Evolutionary conservation across 2,113 vertebrate species (phyloP).

Genomic region (Ardeotis arabs): DNA sequence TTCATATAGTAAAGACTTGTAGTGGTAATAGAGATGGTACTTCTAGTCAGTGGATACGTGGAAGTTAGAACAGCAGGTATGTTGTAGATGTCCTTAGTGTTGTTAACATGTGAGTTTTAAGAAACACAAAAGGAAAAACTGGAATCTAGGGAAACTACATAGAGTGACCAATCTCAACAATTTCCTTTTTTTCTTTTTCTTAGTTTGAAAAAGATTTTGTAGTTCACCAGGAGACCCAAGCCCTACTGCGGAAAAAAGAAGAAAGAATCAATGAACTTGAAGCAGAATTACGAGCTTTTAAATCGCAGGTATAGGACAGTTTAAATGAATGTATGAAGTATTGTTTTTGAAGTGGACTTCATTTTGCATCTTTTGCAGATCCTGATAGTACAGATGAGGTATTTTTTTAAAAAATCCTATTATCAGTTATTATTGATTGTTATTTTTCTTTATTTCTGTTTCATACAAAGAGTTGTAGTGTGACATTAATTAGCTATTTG

Average conservation of each 20-base stretch:
- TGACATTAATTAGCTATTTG: conserved; percentile 47
- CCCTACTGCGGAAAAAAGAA: conserved; percentile 87
- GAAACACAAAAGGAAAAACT: not conserved
- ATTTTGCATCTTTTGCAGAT: not conserved
- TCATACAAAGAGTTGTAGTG: not conserved
- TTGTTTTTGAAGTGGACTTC: not conserved
- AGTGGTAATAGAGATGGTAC: not conserved
- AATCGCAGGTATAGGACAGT: conserved; percentile 83
- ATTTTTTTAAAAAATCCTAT: not conserved
- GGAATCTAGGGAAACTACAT: not conserved
- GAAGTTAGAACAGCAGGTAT: not conserved
- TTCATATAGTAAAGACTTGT: not conserved
- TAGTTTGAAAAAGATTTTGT: conserved; percentile 95
- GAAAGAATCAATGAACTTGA: conserved; percentile 88
- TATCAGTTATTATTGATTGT: conserved; percentile 19
- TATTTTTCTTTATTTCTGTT: conserved; percentile 37
- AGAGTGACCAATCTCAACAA: not conserved
- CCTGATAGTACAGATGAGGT: not conserved
- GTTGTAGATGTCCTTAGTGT: not conserved
- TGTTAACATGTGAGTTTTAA: not conserved
- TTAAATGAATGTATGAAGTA: not conserved
- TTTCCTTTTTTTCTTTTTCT: not conserved
- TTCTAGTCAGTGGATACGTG: not conserved
- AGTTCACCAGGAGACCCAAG: conserved; percentile 89
- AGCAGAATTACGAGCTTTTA: conserved; percentile 87